Base-by-base conservation (phyloP, 2,888 invertebrate species). In the Pheosia gnoma region DNA sequence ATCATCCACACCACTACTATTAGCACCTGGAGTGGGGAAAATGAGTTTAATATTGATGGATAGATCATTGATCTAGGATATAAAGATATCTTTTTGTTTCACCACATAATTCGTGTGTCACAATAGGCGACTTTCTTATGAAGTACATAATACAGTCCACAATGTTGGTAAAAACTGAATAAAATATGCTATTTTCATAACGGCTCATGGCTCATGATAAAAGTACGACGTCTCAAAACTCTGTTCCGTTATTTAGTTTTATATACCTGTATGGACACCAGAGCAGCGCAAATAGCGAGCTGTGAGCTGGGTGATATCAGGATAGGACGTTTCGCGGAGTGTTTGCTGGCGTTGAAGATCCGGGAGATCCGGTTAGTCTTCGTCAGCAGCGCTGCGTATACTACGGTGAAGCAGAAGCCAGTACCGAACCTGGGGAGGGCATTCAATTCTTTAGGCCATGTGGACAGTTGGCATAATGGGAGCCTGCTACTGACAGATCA, bases 311-410 rank as follows among this genome's bases (percentile, higher is more conserved):
- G 98, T 2, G 98, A 98, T 81, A 99, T 98, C 86, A 99, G 98
- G 58, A 97, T 96, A 0, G 99, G 99, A 67, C 99, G 95, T 87
- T 98, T 97, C 6, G 99, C 99, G 37, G 98, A 97, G 80, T 97
- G 97, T 85, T 98, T 98, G 81, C 98, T 97, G n/a, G 99, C 98
- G 85, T 98, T 98, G 91, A 99, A 97, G 84, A 99, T 99, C 57
- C 99, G 94, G 0, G 99, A 97, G 70, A 99, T 99, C 59, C 99
- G 94, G 92, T 99, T 99, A 10, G 99, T 99, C 94, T 99, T 99
- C 58, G 99, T 99, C 60, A 99, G 95, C 41, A 99, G 94, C 0
- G 99, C 98, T 0, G 98, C 98, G 92, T 99, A 99, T 52, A 99
- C 98, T 57, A 99, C 97, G 0, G 99, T 98, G 93, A 99, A 99